Conservation (phyloP, 92 coral and sea anemone genomes). For the Desmophyllum pertusum region DNA sequence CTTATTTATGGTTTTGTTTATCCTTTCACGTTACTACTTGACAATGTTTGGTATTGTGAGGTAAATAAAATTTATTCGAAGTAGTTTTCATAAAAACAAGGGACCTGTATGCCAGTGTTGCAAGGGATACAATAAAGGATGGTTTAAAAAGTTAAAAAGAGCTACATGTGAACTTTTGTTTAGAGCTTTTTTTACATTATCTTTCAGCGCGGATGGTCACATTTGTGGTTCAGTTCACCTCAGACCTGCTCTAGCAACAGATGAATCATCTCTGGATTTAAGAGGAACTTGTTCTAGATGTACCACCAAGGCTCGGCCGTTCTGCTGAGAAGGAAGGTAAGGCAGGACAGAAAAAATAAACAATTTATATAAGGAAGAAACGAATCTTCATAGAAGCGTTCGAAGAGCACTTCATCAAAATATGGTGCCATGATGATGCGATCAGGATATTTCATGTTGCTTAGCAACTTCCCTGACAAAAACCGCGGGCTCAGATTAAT, state of each 20-base stretch:
- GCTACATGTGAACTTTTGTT: not conserved
- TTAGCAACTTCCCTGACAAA: not conserved
- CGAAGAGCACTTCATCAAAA: no score
- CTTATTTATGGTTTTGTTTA: no score
- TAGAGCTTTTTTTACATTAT: not conserved
- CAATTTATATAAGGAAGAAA: not conserved
- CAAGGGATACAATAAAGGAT: not conserved
- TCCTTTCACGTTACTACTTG: no score
- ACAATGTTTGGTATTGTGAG: no score
- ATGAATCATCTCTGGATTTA: slow-evolving; percentile 61
- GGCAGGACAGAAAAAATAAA: not conserved
- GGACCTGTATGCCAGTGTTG: no score
- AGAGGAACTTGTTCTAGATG: slow-evolving; percentile 93
- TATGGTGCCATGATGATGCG: no score
- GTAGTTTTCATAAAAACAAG: no score
- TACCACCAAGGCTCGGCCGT: slow-evolving; percentile 98
- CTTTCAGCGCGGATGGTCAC: slow-evolving; percentile 75
- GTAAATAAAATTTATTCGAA: no score
- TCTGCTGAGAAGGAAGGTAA: slow-evolving; percentile 88
- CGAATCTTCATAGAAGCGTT: not conserved
- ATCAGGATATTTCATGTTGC: not conserved
- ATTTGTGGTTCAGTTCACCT: slow-evolving; percentile 79
- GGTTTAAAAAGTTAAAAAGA: not conserved
- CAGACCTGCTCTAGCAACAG: slow-evolving; percentile 55
- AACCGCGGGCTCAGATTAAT: not conserved